Base-by-base conservation (phyloP, 2,888 invertebrate genomes). In the Pristionchus exspectatus region DNA sequence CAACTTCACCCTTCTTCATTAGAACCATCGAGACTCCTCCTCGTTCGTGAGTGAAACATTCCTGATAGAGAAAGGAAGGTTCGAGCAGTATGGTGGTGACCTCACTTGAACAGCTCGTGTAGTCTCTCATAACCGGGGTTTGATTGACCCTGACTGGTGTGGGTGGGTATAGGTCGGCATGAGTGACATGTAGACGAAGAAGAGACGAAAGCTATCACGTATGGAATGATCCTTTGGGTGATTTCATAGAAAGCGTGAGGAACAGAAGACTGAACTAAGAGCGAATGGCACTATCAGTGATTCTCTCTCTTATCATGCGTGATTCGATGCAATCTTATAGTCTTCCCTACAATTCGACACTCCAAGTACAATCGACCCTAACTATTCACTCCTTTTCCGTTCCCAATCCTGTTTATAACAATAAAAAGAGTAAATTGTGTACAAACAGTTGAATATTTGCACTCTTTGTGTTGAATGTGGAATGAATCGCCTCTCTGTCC, bases 381-480 rank as follows among this genome's bases (percentile, higher is more conserved):
- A 30, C 74, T 2, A 44, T 12, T 38, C 74, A n/a, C 33, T 83
- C n/a, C 56, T 54, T 54, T 56, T 27, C 83, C 16, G 3, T 56
- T 10, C 24, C 54, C 81, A 7, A n/a, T 81, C 81, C 81, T 81
- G 81, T 81, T 54, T n/a, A 2, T 1, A 50, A 81, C 74, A 38
- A 74, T 74, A 74, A 56, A 85, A 59, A 12, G 38, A n/a, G 84
- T 85, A 85, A 85, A 59, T 50, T 85, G 84, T 85, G 33, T 56
- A 85, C 84, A 85, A 85, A 85, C 59, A 85, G 84, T 85, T 85
- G 84, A 56, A 24, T 85, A 85, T 85, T 85, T 85, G 84, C 84
- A 85, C 84, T 85, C 18, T 85, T 9, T 4, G 84, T 56, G 59
- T 56, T 59, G 59, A 85, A 59, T 59, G 84, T 44, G 10, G 59